These are phyloP conservation scores for Synaphobranchus kaupii DNA, from an alignment of 2,797 vertebrate genomes.

Conservation along the genomic window DNA sequence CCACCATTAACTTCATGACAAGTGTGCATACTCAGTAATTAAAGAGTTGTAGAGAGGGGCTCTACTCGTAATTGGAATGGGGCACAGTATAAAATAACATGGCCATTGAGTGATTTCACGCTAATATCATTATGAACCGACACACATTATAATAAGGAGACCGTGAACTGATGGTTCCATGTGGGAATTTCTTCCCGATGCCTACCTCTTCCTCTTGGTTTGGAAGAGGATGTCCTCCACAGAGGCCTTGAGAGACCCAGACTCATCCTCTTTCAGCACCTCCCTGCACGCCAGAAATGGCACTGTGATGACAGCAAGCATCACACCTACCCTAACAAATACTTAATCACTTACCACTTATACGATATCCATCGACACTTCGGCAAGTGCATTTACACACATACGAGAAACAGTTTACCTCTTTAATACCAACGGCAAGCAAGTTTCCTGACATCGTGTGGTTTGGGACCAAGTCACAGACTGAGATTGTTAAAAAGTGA, in stretches of 20 bases:
- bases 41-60: background rate
- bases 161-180: background rate
- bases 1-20: background rate
- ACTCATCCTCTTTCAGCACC: conserved; percentile 94
- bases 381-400: background rate
- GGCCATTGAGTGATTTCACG: background rate
- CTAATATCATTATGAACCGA: background rate
- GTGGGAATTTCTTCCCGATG: background rate
- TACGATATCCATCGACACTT: too few species aligned
- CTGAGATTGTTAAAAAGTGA: background rate
- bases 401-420: background rate
- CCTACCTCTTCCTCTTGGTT: conserved; percentile 90
- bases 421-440: background rate
- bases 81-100: background rate
- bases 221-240: conserved; percentile 96
- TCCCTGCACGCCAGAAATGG: conserved; percentile 3
- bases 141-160: background rate
- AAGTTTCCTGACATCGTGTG: background rate
- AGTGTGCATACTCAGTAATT: background rate
- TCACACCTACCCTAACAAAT: too few species aligned
- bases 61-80: background rate
- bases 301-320: background rate
- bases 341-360: background rate
- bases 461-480: background rate
- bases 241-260: conserved; percentile 90